Evolutionary conservation across 2,888 invertebrate genomes (phyloP), one percentile per base, ranked within the genome.

Genomic region (Himalopsyche kuldschensis): DNA sequence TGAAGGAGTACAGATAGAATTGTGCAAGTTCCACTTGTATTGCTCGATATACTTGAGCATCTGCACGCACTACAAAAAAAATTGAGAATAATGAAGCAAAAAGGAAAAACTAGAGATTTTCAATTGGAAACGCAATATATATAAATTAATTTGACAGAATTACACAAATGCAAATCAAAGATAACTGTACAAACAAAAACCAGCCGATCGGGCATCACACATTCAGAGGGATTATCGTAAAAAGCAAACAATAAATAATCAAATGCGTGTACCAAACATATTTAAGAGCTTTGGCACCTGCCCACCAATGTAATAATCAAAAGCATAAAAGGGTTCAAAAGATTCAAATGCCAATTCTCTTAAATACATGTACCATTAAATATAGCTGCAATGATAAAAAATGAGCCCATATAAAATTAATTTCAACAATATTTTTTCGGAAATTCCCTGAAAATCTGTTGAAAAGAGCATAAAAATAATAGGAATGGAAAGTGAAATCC

Each of bases 121-220:
- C 82, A 82, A 75, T 79, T 82, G 27, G 77, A 55, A 78, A 41
- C 81, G 77, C 78, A 76, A 78, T 46, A 81, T 32, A 41, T 15
- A 69, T 69, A 69, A 69, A 69, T 69, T 30, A 69, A 69, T 27
- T 69, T 4, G 69, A 69, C 1, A 69, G 69, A 69, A 69, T 69
- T 69, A 69, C 27, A 76, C 32, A 35, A 76, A 75, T 82, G 82
- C 82, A 82, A 82, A 82, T 82, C 82, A 79, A 75, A 82, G 82
- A 82, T 79, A 82, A 75, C 82, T 81, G 84, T 81, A 83, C 77
- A 81, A 76, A 78, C 84, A 78, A 84, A 75, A 78, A 84, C 84
- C 84, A 84, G 84, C 80, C 84, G 78, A 75, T 48, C 35, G 84
- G 84, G 80, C 81, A 55, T 76, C 84, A 78, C 78, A 75, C 84